Percentiles rank a stretch among this genome's conserved stretches.
phyloP scores from a whole-genome alignment of 2,888 invertebrate genomes.

The Drosophila setosimentum region DNA sequence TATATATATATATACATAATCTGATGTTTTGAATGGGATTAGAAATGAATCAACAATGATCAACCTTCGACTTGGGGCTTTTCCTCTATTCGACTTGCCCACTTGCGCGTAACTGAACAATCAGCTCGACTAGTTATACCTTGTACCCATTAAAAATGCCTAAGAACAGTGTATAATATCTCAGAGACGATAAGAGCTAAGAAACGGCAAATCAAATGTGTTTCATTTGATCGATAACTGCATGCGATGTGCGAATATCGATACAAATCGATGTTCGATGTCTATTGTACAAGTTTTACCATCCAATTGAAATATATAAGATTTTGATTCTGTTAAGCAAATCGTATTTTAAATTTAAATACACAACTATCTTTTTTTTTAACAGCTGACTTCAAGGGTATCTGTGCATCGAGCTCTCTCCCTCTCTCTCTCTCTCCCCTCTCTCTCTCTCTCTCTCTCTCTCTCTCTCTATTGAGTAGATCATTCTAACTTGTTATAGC shows the following conservation, averaged over 20 bases:
- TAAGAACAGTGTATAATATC: background rate
- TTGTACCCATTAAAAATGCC: background rate
- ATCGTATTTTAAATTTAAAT: too few relatives aligned
- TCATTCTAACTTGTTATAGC: background rate
- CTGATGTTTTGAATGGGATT: background rate
- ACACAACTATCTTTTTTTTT: background rate
- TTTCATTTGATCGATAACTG: background rate
- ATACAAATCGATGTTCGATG: background rate
- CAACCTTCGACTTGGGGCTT: conserved; percentile 36
- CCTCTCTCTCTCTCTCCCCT: too few relatives aligned
- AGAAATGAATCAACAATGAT: background rate
- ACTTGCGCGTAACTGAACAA: conserved; percentile 50
- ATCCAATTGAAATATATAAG: background rate
- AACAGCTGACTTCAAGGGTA: background rate
- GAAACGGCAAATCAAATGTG: background rate
- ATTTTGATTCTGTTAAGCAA: background rate
- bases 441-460: background rate
- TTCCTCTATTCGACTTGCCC: conserved; percentile 40
- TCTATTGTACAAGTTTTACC: background rate
- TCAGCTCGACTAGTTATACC: conserved; percentile 19
- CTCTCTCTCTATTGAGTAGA: background rate
- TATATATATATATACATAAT: background rate
- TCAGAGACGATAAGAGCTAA: background rate
- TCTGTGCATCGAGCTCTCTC: background rate
- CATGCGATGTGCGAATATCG: background rate